Evolutionary conservation across 1,140 invertebrate species (phyloP).

Genomic region (Melitaea cinxia): DNA sequence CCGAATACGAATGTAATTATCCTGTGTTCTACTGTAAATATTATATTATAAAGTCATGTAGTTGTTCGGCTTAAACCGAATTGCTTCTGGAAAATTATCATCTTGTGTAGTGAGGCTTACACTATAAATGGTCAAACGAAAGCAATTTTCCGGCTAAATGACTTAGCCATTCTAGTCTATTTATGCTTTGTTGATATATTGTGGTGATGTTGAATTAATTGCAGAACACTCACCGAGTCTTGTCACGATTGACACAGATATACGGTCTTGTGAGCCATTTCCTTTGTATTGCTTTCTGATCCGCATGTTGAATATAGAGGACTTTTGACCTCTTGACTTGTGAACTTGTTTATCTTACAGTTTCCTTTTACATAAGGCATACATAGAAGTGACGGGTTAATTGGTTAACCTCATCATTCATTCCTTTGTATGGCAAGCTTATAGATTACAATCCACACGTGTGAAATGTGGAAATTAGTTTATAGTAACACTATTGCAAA

Average conservation of each 20-base stretch:
- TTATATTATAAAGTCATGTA: too few relatives aligned
- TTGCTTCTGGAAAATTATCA: too few relatives aligned
- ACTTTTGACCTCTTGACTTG: background rate
- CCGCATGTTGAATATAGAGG: background rate
- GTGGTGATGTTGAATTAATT: background rate
- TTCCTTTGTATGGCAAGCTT: background rate
- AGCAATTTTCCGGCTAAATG: background rate
- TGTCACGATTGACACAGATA: slow-evolving; percentile 10
- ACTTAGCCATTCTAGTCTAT: background rate
- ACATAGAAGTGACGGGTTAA: background rate
- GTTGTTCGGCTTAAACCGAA: too few relatives aligned
- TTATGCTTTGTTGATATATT: background rate
- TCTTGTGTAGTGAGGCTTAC: background rate
- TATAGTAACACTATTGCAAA: background rate
- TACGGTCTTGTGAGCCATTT: background rate
- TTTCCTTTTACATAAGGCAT: background rate
- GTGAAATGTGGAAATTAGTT: background rate
- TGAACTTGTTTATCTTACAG: background rate
- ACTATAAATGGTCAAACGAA: background rate
- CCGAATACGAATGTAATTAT: background rate
- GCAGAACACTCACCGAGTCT: slow-evolving; percentile 6
- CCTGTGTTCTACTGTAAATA: too few relatives aligned
- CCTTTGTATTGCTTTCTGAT: slow-evolving; percentile 9
- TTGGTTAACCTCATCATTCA: background rate
- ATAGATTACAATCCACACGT: background rate